Evolutionary conservation across 2,888 invertebrate genomes (phyloP), one percentile per base, ranked within the genome.

Genomic region (Apotomis capreana): DNA sequence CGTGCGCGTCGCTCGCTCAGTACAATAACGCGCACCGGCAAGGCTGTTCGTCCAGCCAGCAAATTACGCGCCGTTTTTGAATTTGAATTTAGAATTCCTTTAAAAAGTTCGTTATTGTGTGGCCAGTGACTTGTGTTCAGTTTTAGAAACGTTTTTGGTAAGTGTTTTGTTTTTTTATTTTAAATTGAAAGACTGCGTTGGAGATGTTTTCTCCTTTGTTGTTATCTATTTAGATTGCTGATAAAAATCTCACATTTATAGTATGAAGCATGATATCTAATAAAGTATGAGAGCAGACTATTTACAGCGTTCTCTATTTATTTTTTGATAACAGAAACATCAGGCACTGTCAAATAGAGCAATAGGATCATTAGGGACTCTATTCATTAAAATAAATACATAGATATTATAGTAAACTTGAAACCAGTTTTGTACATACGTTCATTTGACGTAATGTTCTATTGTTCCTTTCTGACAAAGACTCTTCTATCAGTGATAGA

Each of bases 11-110:
- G 64, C 0, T 9, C 15, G 65, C 15, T 71, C 70, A 71, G 70
- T 71, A 51, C 55, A 54, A 61, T 46, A 40, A 71, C 70, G 70
- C 70, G 70, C 61, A 61, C 70, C 13, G 40, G 37, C 69, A 49
- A 57, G 46, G 65, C 65, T 13, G 60, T 49, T 46, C 67, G 65
- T 55, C 40, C 51, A 54, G 60, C 46, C 61, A 65, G 51, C 58
- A 52, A 58, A 15, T 59, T 46, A 59, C 70, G 70, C 70, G 65
- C 65, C 61, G 9, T 60, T 54, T 52, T 60, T 26, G 36, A 36
- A 13, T 37, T 52, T 59, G 6, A 58, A 37, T 58, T 58, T 58
- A n/a, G 58, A 58, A 58, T 58, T 58, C n/a, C n/a, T 49, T 57
- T 49, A 40, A 40, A 65, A 61, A 61, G 54, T 64, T 49, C 10